Evolutionary conservation across 2,797 vertebrate genomes (phyloP), one percentile per base, ranked within the genome.

Genomic region (Microctenopoma steveboyesi): DNA sequence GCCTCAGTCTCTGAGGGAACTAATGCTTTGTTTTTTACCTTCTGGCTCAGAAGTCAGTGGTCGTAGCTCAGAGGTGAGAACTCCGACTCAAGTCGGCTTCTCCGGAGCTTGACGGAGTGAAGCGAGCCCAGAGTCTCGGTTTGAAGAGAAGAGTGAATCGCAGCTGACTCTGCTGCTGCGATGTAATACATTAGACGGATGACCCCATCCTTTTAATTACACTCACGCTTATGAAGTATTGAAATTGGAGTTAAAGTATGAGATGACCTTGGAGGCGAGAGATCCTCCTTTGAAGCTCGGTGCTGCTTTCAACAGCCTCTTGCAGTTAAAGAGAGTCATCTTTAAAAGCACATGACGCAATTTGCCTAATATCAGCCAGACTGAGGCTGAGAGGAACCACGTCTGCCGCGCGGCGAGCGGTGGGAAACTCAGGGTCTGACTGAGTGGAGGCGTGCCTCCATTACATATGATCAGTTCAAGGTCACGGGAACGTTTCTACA

Each of bases 331-430:
- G 81, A 72, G 78, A 87, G 61, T 87, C 88, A 79, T 88, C 86
- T 85, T 84, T 79, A 82, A 82, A 86, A 72, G 76, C 70, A 64
- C 77, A 78, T 88, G 86, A 86, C 49, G 88, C 82, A 90, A 90
- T 81, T 74, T 83, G 82, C 81, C 81, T 85, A 69, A 86, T 86
- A 82, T 82, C 80, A 72, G 78, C 79, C 69, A 68, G 67, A 75
- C 33, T 22, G 70, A 51, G 70, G 68, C 74, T 18, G 65, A 72
- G 76, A 76, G 71, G 66, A 57, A 30, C 13, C 1, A 2, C 51
- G 35, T 47, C 66, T 61, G 58, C 56, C 74, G 70, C 55, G 68
- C 81, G 67, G 47, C 65, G 68, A 84, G 81, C 53, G 74, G 28
- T 9, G 25, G 71, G 9, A 71, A 64, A 75, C 71, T 75, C 72